Conservation (phyloP, 2,797 vertebrate species). For the Myotis pilosus region DNA sequence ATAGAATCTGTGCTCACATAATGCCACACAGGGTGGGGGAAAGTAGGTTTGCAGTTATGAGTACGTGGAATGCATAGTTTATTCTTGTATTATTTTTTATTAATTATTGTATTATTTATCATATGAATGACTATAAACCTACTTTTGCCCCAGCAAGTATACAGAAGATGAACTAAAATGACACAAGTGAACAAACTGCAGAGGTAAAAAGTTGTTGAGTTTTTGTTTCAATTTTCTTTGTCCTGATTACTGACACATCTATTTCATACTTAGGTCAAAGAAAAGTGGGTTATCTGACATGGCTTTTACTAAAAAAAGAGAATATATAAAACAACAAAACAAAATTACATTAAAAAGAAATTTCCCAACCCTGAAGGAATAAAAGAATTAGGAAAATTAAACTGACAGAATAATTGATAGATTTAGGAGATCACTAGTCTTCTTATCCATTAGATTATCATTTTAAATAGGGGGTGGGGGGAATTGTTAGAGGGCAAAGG, state of each 20-base stretch:
- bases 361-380: background rate
- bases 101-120: background rate
- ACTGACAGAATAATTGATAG: background rate
- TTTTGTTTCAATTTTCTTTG: background rate
- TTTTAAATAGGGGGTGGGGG: background rate
- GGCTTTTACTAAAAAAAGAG: background rate
- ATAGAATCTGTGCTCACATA: background rate
- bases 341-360: background rate
- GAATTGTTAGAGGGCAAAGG: background rate
- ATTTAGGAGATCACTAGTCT: background rate
- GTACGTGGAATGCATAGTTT: background rate
- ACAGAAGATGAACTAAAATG: slow-evolving; percentile 8
- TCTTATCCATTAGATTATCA: background rate
- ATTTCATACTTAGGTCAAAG: background rate
- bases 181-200: background rate
- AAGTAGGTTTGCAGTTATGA: background rate
- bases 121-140: background rate
- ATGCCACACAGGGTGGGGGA: background rate
- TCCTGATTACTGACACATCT: background rate
- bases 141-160: background rate
- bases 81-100: background rate
- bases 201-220: background rate
- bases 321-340: background rate
- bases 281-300: background rate
- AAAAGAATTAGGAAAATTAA: background rate